phyloP scores from a whole-genome alignment of 2,888 invertebrate genomes.

The Chrysotoxum bicinctum region DNA sequence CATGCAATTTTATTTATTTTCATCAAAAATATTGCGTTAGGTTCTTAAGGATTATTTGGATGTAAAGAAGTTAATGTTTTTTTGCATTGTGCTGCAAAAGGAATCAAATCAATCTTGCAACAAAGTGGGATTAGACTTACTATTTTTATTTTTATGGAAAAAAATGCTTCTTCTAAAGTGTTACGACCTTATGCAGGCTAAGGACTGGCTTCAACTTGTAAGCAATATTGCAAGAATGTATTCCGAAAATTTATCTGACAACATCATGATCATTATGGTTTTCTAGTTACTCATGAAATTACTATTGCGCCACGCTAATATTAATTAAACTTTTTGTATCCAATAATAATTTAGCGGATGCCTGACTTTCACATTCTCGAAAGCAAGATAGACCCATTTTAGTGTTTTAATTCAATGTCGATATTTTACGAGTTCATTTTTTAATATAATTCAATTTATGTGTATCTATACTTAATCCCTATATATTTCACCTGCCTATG shows the following conservation, averaged over 20 bases:
- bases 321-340: not conserved
- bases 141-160: too few species aligned
- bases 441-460: constrained; percentile 26
- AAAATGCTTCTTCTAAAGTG: too few species aligned
- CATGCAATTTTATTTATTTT: too few species aligned
- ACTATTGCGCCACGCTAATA: not conserved
- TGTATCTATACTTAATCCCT: constrained; percentile 17
- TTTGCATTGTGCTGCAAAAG: too few species aligned
- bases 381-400: not conserved
- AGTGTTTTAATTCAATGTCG: constrained; percentile 36
- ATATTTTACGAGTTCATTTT: constrained; percentile 37
- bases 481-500: not conserved
- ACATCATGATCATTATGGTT: not conserved
- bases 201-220: too few species aligned
- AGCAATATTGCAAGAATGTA: too few species aligned
- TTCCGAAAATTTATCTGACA: not conserved
- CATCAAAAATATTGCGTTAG: too few species aligned
- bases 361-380: constrained; percentile 2
- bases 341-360: not conserved
- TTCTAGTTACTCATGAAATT: not conserved
- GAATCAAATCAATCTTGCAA: too few species aligned
- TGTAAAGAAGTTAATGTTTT: too few species aligned
- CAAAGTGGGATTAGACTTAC: too few species aligned
- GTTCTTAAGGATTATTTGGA: too few species aligned
- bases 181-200: too few species aligned